Evolutionary conservation across 2,113 vertebrate genomes (phyloP), one percentile per base, ranked within the genome.

Genomic region (Sturnira hondurensis): DNA sequence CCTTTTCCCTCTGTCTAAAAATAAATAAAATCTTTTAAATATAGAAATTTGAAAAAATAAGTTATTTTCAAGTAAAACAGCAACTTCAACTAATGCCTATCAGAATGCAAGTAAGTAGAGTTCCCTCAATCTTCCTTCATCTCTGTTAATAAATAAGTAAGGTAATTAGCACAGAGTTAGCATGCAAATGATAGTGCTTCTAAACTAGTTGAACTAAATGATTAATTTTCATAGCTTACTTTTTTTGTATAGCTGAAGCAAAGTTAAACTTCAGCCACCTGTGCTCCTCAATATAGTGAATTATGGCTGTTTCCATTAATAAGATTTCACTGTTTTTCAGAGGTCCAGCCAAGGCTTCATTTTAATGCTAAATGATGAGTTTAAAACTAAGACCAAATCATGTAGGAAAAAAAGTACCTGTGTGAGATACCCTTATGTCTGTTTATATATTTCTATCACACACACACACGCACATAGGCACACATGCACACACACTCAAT

Each of bases 111-210:
- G 31, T 78, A 89, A 78, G 56, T 54, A 84, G 70, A 88, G 31
- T 15, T 80, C 76, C n/a, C n/a, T n/a, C n/a, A n/a, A n/a, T n/a
- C n/a, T n/a, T n/a, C 38, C 56, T 67, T 74, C 52, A 95, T 56
- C 80, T 95, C 65, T 97, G 70, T 86, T 96, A 95, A 95, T 67
- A 43, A 94, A 54, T 89, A 89, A 63, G 78, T 76, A 87, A 92
- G 15, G n/a, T 65, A 70, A 58, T 96, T 85, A 90, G 33, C 17
- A 90, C 45, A 94, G 28, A 85, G 92, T 82, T 84, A 92, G 7
- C 52, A 88, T 45, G 73, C 43, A 93, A 93, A 94, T 61, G 63
- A 77, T 61, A 33, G 58, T 68, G 20, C 45, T 47, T 93, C 68
- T 81, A 90, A 95, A 85, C 41, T 54, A 88, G 65, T 43, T 70